phyloP scores from a whole-genome alignment of 2,797 vertebrate genomes.

The Labroides dimidiatus region DNA sequence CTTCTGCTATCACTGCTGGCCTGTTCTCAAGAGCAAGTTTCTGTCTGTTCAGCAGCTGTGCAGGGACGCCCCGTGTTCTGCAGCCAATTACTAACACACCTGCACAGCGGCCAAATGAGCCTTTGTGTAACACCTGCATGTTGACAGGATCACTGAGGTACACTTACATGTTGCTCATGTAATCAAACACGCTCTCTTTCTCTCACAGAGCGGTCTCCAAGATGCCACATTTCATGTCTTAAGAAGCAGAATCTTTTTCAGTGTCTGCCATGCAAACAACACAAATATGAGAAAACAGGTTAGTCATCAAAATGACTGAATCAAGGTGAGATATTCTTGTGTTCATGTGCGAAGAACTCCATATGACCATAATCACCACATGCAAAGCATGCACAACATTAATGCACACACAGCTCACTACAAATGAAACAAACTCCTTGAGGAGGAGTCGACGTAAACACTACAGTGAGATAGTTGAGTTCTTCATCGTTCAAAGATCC shows the following conservation, averaged over 20 bases:
- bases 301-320: too few relatives aligned
- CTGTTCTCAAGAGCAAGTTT: slow-evolving; percentile 18
- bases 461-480: neutral
- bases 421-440: neutral
- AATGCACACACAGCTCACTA: neutral
- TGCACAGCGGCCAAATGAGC: slow-evolving; percentile 40
- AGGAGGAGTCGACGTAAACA: neutral
- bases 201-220: neutral
- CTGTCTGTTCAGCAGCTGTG: slow-evolving; percentile 31
- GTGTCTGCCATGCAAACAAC: neutral
- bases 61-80: slow-evolving; percentile 20
- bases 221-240: neutral
- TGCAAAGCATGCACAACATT: neutral
- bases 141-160: neutral
- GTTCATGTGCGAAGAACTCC: neutral
- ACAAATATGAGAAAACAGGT: too few relatives aligned
- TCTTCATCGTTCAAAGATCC: neutral
- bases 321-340: too few relatives aligned
- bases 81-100: slow-evolving; percentile 43
- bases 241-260: neutral
- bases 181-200: neutral
- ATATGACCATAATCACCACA: neutral
- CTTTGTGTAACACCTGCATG: slow-evolving; percentile 54
- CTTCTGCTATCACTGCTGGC: neutral
- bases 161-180: neutral